phyloP scores from a whole-genome alignment of 1,140 invertebrate species.

The Lordiphosa mommai region DNA sequence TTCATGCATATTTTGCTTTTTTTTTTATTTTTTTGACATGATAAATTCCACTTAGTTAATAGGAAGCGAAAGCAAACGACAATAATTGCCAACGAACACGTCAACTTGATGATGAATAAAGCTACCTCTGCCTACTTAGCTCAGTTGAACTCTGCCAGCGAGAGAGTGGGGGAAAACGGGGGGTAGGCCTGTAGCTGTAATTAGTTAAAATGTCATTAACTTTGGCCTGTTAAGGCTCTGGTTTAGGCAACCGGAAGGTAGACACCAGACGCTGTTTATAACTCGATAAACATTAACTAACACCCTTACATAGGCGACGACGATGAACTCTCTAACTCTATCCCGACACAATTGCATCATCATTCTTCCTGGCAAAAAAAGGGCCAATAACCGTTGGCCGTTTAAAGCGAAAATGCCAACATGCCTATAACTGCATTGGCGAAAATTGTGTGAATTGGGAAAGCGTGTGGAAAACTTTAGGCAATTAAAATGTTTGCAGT shows the following conservation, averaged over 20 bases:
- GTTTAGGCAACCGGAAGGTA: conserved; percentile 42
- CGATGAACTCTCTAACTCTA: conserved; percentile 33
- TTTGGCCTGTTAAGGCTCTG: conserved; percentile 50
- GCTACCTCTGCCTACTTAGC: conserved; percentile 14
- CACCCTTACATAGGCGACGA: conserved; percentile 4
- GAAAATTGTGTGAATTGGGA: not conserved
- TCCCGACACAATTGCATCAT: conserved; percentile 52
- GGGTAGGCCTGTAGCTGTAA: conserved; percentile 45
- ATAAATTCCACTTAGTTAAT: conserved; percentile 62
- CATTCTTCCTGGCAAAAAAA: conserved; percentile 13
- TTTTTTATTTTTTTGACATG: conserved; percentile 27
- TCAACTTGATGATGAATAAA: conserved; percentile 36
- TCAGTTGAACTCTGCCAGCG: conserved; percentile 3
- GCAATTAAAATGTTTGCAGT: not conserved
- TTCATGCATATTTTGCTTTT: conserved; percentile 32
- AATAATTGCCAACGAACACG: conserved; percentile 62
- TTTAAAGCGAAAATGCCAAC: conserved; percentile 28
- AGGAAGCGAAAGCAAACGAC: conserved; percentile 51
- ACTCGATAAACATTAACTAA: conserved; percentile 38
- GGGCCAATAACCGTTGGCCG: conserved; percentile 13
- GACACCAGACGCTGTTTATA: conserved; percentile 11
- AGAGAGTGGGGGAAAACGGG: conserved; percentile 6
- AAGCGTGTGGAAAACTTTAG: conserved; percentile 28
- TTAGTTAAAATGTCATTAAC: conserved; percentile 61
- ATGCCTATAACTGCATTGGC: conserved; percentile 13